Evolutionary conservation across 2,888 invertebrate species (phyloP).

Genomic region (Notodonta ziczac): DNA sequence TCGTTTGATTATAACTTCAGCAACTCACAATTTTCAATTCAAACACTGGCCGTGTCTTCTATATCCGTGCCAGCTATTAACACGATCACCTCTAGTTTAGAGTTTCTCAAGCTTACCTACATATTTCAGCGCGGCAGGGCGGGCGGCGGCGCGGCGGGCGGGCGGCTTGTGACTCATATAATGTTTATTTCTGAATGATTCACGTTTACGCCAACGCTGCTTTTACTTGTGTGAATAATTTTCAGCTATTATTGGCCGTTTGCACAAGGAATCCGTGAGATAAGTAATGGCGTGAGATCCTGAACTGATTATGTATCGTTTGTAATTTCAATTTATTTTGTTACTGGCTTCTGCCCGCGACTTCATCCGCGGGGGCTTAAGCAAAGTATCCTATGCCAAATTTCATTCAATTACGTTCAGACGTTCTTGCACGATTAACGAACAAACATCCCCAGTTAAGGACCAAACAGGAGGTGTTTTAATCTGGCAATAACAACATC

Average conservation of each 20-base stretch:
- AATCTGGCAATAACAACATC: too few species aligned
- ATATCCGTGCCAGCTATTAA: background rate
- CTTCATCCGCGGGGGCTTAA: too few species aligned
- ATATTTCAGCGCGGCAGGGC: slow-evolving; percentile 27
- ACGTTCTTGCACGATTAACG: too few species aligned
- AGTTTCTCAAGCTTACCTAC: slow-evolving; percentile 21
- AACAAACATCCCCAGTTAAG: too few species aligned
- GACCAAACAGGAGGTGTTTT: too few species aligned
- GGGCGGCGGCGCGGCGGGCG: slow-evolving; percentile 6
- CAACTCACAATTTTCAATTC: too few species aligned
- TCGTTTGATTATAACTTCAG: too few species aligned
- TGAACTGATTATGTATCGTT: slow-evolving; percentile 2
- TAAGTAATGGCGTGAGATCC: slow-evolving; percentile 5
- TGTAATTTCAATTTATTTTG: background rate
- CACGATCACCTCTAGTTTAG: background rate
- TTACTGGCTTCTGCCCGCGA: too few species aligned
- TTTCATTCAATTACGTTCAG: too few species aligned
- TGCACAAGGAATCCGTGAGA: slow-evolving; percentile 16
- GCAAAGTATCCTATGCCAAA: too few species aligned
- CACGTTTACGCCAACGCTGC: slow-evolving; percentile 41
- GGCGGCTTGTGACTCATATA: slow-evolving; percentile 40
- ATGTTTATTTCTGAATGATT: slow-evolving; percentile 54
- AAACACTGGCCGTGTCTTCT: background rate
- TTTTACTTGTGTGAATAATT: slow-evolving; percentile 45
- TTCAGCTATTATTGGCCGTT: slow-evolving; percentile 32